Evolutionary conservation across 2,113 vertebrate species (phyloP).

Genomic region (Microtus richardsoni): DNA sequence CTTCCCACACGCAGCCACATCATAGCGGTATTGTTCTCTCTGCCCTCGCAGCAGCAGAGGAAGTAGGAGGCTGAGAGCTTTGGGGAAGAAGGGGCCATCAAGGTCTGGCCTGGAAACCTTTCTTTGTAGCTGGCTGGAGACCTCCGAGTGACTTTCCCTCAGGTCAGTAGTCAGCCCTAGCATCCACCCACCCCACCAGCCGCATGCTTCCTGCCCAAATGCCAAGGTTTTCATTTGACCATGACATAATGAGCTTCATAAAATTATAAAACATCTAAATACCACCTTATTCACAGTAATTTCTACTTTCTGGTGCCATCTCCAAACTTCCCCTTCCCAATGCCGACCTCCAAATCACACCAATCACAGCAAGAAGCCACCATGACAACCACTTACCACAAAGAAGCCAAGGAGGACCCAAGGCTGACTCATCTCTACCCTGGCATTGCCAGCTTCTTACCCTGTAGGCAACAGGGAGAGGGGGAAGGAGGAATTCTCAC

Average conservation of each 20-base stretch:
- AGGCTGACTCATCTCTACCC: background rate
- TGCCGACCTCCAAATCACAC: constrained; percentile 17
- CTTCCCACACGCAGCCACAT: background rate
- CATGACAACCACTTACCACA: background rate
- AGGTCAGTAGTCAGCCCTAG: background rate
- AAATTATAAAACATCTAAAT: constrained; percentile 62
- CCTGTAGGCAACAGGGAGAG: background rate
- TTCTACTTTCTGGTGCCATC: constrained; percentile 61
- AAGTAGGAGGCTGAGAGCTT: background rate
- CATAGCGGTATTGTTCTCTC: background rate
- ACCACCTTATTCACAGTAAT: constrained; percentile 57
- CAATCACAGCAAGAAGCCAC: background rate
- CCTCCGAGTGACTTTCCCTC: background rate
- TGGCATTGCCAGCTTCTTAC: background rate
- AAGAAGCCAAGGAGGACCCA: background rate
- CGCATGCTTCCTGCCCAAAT: constrained; percentile 54
- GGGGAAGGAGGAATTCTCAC: background rate
- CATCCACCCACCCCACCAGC: background rate
- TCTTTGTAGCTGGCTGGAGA: background rate
- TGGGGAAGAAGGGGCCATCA: background rate
- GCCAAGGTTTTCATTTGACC: constrained; percentile 72
- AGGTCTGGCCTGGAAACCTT: background rate
- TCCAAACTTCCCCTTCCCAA: background rate
- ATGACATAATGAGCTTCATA: constrained; percentile 53
- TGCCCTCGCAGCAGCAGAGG: background rate